A percentile compares a stretch with the other conserved stretches of the same genome.
phyloP scores from a whole-genome alignment of 2,888 invertebrate genomes.

The Leptogaster cylindrica region DNA sequence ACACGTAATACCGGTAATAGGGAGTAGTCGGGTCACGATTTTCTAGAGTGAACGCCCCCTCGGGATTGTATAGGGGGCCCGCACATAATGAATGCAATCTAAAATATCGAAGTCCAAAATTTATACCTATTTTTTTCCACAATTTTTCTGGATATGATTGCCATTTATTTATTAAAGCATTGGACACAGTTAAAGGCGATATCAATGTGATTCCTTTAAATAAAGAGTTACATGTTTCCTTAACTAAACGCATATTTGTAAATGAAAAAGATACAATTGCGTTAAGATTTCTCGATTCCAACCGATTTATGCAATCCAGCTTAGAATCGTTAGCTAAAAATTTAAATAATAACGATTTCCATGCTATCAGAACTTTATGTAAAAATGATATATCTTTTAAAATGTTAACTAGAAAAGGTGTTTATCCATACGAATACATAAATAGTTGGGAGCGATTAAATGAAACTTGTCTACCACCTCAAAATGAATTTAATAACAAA shows the following conservation, averaged over 20 bases:
- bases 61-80: no score
- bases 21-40: no score
- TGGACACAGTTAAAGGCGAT: no score
- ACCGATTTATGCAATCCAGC: conserved; percentile 34
- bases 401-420: conserved; percentile 50
- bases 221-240: conserved; percentile 53
- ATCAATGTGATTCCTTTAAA: conserved; percentile 49
- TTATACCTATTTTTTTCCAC: conserved; percentile 7
- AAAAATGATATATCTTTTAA: background rate
- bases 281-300: conserved; percentile 44
- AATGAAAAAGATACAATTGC: conserved; percentile 38
- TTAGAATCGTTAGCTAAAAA: conserved; percentile 23
- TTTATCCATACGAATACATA: conserved; percentile 54
- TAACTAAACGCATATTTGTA: conserved; percentile 49
- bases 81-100: conserved; percentile 13
- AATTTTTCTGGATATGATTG: conserved; percentile 9
- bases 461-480: conserved; percentile 47
- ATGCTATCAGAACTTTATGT: background rate
- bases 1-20: no score
- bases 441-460: conserved; percentile 46
- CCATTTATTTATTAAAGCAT: no score
- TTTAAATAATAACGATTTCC: background rate
- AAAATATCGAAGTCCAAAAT: conserved; percentile 5
- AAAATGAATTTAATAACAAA: conserved; percentile 48
- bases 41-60: no score